Evolutionary conservation across 2,113 vertebrate genomes (phyloP), one percentile per base, ranked within the genome.

Genomic region (Pyrgilauda ruficollis): DNA sequence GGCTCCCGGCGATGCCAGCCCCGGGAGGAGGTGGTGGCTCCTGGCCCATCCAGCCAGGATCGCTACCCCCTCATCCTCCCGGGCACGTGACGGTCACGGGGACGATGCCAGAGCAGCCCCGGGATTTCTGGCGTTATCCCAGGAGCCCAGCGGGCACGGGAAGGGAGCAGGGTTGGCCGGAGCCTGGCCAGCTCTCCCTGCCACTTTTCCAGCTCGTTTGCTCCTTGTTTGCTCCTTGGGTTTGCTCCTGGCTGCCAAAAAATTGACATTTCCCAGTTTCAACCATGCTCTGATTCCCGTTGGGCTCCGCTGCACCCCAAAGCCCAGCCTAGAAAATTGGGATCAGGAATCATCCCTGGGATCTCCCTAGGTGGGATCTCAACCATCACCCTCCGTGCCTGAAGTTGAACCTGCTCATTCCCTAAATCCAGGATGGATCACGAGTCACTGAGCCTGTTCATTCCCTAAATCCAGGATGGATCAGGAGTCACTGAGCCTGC

Each of bases 281-380:
- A 70, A 30, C 35, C 31, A 3, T 4, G 55, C 24, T 31, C 27
- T 0, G 11, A 17, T 13, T 21, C 52, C 63, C 1, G 8, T 8
- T 2, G 0, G 75, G 23, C 23, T n/a, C 37, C 0, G 6, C 28
- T 27, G 53, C 9, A 11, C 24, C 23, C 18, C 64, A 18, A 14
- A 49, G 37, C 14, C 7, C 58, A 15, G 22, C 35, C 44, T 15
- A 15, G 30, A 23, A 50, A 33, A 63, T 0, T 12, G 23, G 58
- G 46, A 50, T 41, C 35, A 6, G 28, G 44, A 4, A 33, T 62
- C 56, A 68, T 20, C 19, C 43, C 33, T 5, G 9, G 8, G 20
- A 75, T 61, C 27, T 4, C 1, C 13, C 28, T 23, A 3, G 37
- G 35, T 9, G 35, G 30, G 17, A 33, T 27, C 24, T n/a, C 22